Conservation (phyloP, 2,797 vertebrate species). For the Pantherophis vulpinus region DNA sequence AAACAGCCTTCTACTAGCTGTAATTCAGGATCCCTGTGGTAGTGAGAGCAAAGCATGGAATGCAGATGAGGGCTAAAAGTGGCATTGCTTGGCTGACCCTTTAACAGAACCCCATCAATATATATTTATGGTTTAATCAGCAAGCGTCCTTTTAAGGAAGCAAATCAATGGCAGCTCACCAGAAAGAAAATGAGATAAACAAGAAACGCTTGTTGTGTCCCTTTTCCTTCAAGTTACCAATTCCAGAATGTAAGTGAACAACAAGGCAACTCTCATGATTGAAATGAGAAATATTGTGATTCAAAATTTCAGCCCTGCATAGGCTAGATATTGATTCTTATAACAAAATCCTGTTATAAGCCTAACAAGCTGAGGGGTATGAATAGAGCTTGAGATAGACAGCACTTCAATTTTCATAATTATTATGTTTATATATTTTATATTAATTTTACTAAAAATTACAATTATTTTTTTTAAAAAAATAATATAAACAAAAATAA, state of each 20-base stretch:
- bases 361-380: neutral
- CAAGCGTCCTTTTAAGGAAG: neutral
- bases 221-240: constrained; percentile 20
- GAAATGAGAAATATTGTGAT: neutral
- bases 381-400: neutral
- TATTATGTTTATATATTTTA: neutral
- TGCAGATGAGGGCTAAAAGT: neutral
- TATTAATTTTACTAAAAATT: neutral
- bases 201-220: constrained; percentile 6
- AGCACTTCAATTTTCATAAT: neutral
- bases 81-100: neutral
- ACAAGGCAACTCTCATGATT: constrained; percentile 3
- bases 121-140: constrained; percentile 42
- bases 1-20: neutral
- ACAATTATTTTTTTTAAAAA: neutral
- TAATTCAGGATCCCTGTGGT: neutral
- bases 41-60: neutral
- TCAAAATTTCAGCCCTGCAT: neutral
- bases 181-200: constrained; percentile 64
- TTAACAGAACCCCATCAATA: constrained; percentile 21
- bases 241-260: neutral
- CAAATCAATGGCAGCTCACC: constrained; percentile 46
- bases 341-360: neutral
- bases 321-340: neutral
- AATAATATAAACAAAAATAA: neutral